Percentiles rank a stretch among this genome's conserved stretches.
These are phyloP conservation scores for Bagarius yarrelli DNA, from an alignment of 2,113 vertebrate species.

Conservation along the genomic window DNA sequence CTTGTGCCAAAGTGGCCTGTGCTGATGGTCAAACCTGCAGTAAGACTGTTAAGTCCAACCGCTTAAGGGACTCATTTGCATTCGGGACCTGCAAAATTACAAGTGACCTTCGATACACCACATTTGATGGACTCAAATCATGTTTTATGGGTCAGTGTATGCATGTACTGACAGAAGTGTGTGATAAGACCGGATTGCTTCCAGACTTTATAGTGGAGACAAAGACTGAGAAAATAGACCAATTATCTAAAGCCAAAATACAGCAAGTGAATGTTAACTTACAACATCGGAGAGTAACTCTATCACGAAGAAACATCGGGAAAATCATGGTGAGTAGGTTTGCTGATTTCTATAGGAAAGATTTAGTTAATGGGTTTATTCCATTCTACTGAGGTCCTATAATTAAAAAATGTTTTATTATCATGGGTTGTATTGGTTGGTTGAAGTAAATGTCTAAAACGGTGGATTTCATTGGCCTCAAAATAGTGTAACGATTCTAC, in stretches of 20 bases:
- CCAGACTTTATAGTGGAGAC: constrained; percentile 76
- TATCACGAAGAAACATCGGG: constrained; percentile 65
- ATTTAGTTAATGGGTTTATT: background rate
- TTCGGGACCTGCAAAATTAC: constrained; percentile 73
- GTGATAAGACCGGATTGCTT: constrained; percentile 60
- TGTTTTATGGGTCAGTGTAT: constrained; percentile 75
- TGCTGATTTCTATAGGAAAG: background rate
- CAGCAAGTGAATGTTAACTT: constrained; percentile 68
- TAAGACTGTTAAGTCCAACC: constrained; percentile 54
- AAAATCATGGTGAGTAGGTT: constrained; percentile 73
- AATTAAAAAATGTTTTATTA: background rate
- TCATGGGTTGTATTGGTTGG: background rate
- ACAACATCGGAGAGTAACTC: constrained; percentile 59
- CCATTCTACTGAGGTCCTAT: background rate
- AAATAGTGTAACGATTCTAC: too few relatives aligned
- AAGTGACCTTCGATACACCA: constrained; percentile 70
- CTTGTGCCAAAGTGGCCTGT: constrained; percentile 67
- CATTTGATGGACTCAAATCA: constrained; percentile 77
- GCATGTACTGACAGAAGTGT: constrained; percentile 76
- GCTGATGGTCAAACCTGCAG: constrained; percentile 64
- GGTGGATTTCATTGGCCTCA: background rate
- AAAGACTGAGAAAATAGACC: constrained; percentile 67
- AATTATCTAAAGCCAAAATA: constrained; percentile 61
- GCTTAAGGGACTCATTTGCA: constrained; percentile 25
- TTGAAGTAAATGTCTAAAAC: background rate